A percentile compares a stretch with the other conserved stretches of the same genome.
phyloP scores from a whole-genome alignment of 2,888 invertebrate species.

The Drosophila pseudotakahashii region DNA sequence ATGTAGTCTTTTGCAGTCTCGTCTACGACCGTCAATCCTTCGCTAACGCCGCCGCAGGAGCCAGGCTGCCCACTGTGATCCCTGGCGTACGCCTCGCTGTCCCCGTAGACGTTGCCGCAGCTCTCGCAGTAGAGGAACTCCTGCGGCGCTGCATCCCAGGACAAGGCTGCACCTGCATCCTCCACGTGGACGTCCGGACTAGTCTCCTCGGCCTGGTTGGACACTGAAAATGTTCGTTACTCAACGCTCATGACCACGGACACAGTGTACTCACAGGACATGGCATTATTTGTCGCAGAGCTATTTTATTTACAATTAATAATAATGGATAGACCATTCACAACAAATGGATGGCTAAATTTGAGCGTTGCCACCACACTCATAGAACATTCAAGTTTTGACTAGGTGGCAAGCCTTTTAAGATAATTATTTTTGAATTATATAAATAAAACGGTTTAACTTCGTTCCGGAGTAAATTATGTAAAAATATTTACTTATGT shows the following conservation, averaged over 20 bases:
- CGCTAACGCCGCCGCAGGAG: conserved; percentile 25
- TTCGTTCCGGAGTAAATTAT: too few relatives aligned
- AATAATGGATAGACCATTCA: neutral
- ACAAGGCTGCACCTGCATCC: neutral
- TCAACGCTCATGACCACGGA: too few relatives aligned
- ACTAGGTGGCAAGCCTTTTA: neutral
- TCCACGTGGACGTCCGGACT: conserved; percentile 27
- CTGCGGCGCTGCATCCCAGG: conserved; percentile 2
- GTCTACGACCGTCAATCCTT: conserved; percentile 41
- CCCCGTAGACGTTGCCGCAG: conserved; percentile 50
- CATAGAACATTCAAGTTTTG: neutral
- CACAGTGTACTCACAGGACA: conserved; percentile 52
- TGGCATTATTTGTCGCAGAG: conserved; percentile 38
- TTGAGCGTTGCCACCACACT: conserved; percentile 1
- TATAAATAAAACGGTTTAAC: neutral
- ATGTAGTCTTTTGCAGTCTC: conserved; percentile 5
- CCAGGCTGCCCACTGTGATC: conserved; percentile 33
- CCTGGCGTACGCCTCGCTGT: conserved; percentile 44
- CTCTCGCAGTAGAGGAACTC: conserved; percentile 50
- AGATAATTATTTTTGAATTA: neutral
- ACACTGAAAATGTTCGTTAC: neutral
- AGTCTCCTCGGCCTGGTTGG: neutral
- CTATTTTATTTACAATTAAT: conserved; percentile 10
- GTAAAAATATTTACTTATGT: too few relatives aligned
- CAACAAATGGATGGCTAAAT: neutral